Percentiles rank a stretch among this genome's conserved stretches.
phyloP scores from a whole-genome alignment of 2,113 vertebrate species.

The Antigone vipio region DNA sequence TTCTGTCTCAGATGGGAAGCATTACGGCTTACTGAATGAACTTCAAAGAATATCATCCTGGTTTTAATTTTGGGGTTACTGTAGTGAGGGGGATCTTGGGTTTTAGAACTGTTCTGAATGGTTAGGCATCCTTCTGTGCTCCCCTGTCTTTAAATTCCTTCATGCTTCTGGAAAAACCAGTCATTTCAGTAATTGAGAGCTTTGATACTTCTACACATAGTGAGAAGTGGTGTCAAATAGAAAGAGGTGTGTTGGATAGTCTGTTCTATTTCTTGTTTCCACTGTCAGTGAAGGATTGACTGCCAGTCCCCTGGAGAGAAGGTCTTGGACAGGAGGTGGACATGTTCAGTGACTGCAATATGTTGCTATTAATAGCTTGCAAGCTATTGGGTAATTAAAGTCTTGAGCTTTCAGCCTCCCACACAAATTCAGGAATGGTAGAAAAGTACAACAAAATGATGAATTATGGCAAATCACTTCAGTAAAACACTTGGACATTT shows the following conservation, averaged over 20 bases:
- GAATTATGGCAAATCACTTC: background rate
- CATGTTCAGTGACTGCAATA: background rate
- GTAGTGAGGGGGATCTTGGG: background rate
- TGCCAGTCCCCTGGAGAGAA: background rate
- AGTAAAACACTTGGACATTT: background rate
- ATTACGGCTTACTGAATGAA: background rate
- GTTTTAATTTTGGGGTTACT: background rate
- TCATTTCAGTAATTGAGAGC: background rate
- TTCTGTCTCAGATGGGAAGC: background rate
- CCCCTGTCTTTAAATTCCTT: background rate
- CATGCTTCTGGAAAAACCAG: background rate
- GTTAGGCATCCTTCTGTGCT: background rate
- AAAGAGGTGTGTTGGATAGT: background rate
- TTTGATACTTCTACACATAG: background rate
- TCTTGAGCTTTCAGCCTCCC: background rate
- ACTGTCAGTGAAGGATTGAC: background rate
- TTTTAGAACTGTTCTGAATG: background rate
- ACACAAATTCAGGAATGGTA: background rate
- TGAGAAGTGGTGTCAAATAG: no score
- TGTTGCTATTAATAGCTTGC: background rate
- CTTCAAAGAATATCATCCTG: background rate
- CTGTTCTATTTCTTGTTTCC: background rate
- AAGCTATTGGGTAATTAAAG: background rate
- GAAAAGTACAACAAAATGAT: background rate
- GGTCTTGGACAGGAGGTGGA: background rate